These are phyloP conservation scores for Parus major DNA, from an alignment of 2,113 vertebrate species.

Conservation along the genomic window DNA sequence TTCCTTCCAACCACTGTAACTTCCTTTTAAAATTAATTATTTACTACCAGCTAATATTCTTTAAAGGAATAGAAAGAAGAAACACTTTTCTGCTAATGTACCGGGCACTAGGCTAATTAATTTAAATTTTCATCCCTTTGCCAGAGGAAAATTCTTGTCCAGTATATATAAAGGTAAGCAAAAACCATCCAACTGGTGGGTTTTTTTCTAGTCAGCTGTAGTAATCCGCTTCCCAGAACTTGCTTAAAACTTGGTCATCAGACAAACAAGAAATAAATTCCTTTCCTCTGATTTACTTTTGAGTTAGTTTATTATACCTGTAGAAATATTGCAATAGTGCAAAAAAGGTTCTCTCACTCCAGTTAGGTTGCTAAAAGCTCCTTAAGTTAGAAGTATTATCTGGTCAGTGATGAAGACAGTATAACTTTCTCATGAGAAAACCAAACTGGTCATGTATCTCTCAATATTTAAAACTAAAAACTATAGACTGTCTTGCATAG, in stretches of 20 bases:
- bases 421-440: not conserved
- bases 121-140: not conserved
- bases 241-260: not conserved
- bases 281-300: not conserved
- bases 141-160: not conserved
- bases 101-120: not conserved
- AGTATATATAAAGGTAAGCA: not conserved
- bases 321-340: not conserved
- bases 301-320: not conserved
- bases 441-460: not conserved
- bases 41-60: not conserved
- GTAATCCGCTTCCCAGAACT: not conserved
- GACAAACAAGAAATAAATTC: not conserved
- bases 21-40: not conserved
- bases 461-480: not conserved
- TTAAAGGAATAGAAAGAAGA: not conserved
- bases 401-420: not conserved
- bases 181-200: fast-evolving
- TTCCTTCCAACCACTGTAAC: not conserved
- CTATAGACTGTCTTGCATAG: not conserved
- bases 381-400: not conserved
- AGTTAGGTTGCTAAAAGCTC: not conserved
- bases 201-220: not conserved
- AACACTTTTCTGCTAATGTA: not conserved
- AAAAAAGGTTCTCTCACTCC: not conserved